Evolutionary conservation across 35 echinoderm and acorn worm species (phyloP), one percentile per base, ranked within the genome.

Genomic region (Acanthaster planci): DNA sequence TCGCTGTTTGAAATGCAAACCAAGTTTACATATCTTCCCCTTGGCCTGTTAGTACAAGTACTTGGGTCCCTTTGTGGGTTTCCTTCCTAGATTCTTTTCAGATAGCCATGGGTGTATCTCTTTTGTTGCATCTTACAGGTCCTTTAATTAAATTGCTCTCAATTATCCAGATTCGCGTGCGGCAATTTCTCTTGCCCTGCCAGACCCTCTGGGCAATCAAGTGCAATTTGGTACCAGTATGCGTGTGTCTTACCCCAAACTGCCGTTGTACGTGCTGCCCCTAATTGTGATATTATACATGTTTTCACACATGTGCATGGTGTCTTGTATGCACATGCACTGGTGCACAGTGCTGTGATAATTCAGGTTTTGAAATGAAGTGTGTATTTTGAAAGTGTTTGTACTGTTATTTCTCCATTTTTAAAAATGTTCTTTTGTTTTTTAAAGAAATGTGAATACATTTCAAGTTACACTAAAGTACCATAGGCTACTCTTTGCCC

Each of bases 141-240:
- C 64, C 26, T 72, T 72, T 72, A 72, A 72, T 72, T 72, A 72
- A 72, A 72, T 72, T 72, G 64, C 64, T 31, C 64, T 72, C 64
- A 72, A 72, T 72, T 72, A 72, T 72, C 29, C 64, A 26, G 64
- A 72, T 72, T 36, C 64, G 30, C 22, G 64, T 72, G 64, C 64
- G 23, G 64, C 64, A 72, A 72, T 72, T 72, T 72, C 34, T 72
- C 64, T 72, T 4, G 42, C 29, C 64, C 26, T 72, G 23, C 26
- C 18, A 72, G 34, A 26, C 64, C 64, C 64, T 72, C 64, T 72
- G 64, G 64, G 64, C 30, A 72, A 72, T 72, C 26, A 72, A 35
- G 14, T 72, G 34, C 64, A 72, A 72, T 72, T 72, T 72, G 64
- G 64, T 26, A 72, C 23, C 5, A 34, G 64, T 26, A 26, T 26